Evolutionary conservation across 1,140 invertebrate species (phyloP), one percentile per base, ranked within the genome.

Genomic region (Pygmarrhopalites habei): DNA sequence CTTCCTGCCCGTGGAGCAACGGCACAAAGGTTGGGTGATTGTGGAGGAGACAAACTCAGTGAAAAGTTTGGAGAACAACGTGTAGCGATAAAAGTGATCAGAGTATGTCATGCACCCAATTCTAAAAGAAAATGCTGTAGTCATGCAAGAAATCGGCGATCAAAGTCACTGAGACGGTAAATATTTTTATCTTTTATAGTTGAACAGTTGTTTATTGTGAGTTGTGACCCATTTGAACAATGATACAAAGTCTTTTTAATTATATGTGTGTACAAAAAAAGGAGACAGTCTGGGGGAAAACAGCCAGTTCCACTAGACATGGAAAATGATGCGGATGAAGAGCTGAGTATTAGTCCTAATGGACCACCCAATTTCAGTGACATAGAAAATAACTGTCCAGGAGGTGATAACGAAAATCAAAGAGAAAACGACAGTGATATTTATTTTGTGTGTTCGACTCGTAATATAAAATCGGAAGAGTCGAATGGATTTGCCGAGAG

Each of bases 271-370:
- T n/a, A n/a, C n/a, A n/a, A n/a, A n/a, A n/a, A n/a, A 10, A 68
- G 66, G 41, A 47, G 66, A 12, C 55, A 44, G 17, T 29, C 53
- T 15, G 29, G 58, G 25, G 58, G 49, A 25, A 60, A 65, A 35
- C 58, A 65, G 41, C 26, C 41, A 2, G 30, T 39, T 21, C 30
- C 35, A 21, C 39, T 61, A 2, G 65, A 70, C 32, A 46, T 65
- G 4, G 67, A 43, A 23, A 65, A 64, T 21, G 63, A 71, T 29
- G 69, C 66, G 5, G 69, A 67, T 25, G 69, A 71, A 35, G 69
- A 71, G 32, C 43, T 68, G 23, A 71, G 69, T 49, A 46, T 71
- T 12, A 68, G 66, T 57, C 69, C 69, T 2, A 66, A 66, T 52
- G 67, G 67, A 21, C 47, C 47, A 21, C 67, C 59, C 3, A 68